Base-by-base conservation (phyloP, 2,888 invertebrate genomes). In the Ichneumon xanthorius region DNA sequence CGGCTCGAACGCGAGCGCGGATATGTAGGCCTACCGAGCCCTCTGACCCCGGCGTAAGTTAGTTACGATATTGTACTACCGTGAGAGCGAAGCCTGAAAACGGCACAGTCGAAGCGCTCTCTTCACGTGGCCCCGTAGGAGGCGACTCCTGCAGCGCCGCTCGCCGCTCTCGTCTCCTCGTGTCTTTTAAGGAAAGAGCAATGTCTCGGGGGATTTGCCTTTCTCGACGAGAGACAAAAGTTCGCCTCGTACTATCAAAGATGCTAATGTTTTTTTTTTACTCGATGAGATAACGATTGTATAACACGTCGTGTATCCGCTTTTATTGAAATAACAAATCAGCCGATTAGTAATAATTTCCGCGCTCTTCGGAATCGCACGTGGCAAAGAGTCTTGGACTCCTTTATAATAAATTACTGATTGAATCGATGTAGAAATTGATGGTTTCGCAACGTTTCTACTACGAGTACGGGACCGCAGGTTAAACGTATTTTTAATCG, bases 41-140 rank as follows among this genome's bases (percentile, higher is more conserved):
- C 88, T 83, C 80, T 88, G 87, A 88, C 87, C 86, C 80, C 87
- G 70, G 87, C 87, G 87, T 88, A 88, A 86, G 88, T 88, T 87
- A 88, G 87, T 88, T 88, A 88, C 88, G 87, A 88, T 88, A 88
- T 88, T 87, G 87, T 88, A 88, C 88, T 88, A 88, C 88, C 88
- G 88, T 88, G 88, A 88, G 88, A 88, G 77, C 85, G 80, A 78
- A 85, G 79, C 85, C 82, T 48, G 77, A 33, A 76, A 70, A 77
- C 77, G 80, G 79, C 80, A 73, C 85, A 80, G 68, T 68, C 82
- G 76, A 77, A 68, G 26, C 73, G 37, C 61, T 76, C 71, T 71
- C 80, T 77, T 65, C 50, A 76, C 76, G 65, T 76, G 65, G 40
- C 76, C 26, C 16, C 61, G 14, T 61, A 61, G 61, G 30, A 61